Evolutionary conservation across 2,797 vertebrate genomes (phyloP).

Genomic region (Sphenodon punctatus): DNA sequence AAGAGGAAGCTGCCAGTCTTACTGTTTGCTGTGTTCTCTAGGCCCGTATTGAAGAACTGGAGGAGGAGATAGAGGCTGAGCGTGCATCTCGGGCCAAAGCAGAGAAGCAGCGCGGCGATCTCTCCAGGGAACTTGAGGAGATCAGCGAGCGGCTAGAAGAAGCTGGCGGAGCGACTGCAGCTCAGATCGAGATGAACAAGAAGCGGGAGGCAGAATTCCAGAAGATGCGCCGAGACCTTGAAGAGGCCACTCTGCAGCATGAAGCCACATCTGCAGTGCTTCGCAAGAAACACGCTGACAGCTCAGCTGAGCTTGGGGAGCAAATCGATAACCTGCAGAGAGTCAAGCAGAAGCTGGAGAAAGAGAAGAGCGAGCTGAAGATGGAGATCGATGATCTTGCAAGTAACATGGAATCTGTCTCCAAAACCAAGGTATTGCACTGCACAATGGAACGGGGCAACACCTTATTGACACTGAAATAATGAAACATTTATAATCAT

Average conservation of each 20-base stretch:
- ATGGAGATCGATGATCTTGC: constrained; percentile 82
- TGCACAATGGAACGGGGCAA: neutral
- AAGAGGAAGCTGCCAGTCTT: neutral
- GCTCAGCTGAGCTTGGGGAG: constrained; percentile 78
- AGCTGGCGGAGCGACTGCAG: constrained; percentile 65
- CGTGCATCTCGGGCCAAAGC: constrained; percentile 70
- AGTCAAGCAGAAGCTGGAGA: constrained; percentile 74
- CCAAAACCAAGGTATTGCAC: constrained; percentile 77
- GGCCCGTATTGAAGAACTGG: constrained; percentile 72
- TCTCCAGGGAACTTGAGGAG: constrained; percentile 74
- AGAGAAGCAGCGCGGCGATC: constrained; percentile 73
- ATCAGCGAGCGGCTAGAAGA: constrained; percentile 77
- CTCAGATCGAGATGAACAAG: constrained; percentile 79
- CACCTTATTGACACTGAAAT: too few species aligned
- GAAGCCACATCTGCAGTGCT: constrained; percentile 71
- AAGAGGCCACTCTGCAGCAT: constrained; percentile 79
- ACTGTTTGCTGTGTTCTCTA: neutral
- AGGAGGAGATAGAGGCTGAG: constrained; percentile 76
- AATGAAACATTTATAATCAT: too few species aligned
- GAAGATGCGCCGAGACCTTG: constrained; percentile 81
- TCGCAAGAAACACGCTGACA: constrained; percentile 80
- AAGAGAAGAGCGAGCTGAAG: constrained; percentile 82
- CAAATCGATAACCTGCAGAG: constrained; percentile 77
- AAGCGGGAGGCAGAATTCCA: constrained; percentile 77
- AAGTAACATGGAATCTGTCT: constrained; percentile 75